Conservation (phyloP, 2,888 invertebrate species). For the Seira musarum region DNA sequence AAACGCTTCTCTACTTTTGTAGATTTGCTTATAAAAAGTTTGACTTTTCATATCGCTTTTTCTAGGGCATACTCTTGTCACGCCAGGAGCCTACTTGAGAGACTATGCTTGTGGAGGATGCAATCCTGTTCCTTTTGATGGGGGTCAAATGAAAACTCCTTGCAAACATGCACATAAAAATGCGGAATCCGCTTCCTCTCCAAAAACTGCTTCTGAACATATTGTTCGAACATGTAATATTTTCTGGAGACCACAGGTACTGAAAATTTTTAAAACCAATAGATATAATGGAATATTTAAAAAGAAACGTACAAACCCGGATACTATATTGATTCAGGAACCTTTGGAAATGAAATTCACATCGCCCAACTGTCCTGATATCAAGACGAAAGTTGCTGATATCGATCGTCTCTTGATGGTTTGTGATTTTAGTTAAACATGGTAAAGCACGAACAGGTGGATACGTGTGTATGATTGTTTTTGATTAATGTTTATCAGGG, state of each 20-base stretch:
- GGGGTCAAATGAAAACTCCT: slow-evolving; percentile 33
- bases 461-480: not conserved
- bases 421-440: not conserved
- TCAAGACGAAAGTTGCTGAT: slow-evolving; percentile 70
- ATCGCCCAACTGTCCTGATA: slow-evolving; percentile 16
- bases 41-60: not conserved
- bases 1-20: not conserved
- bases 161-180: not conserved
- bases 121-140: slow-evolving; percentile 66
- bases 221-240: slow-evolving; percentile 75
- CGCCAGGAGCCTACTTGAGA: slow-evolving; percentile 75
- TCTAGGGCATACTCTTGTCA: slow-evolving; percentile 74
- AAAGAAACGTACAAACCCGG: too few species aligned
- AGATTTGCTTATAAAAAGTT: not conserved
- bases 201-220: not conserved
- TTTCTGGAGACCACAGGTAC: slow-evolving; percentile 75
- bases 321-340: slow-evolving; percentile 62
- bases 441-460: not conserved
- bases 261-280: too few species aligned
- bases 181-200: too few species aligned
- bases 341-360: slow-evolving; percentile 58
- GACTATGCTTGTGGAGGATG: slow-evolving; percentile 73
- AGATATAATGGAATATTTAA: too few species aligned
- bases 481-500: slow-evolving; percentile 34
- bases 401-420: slow-evolving; percentile 76